Conservation (phyloP, 2,113 vertebrate genomes). For the Nanorana parkeri region DNA sequence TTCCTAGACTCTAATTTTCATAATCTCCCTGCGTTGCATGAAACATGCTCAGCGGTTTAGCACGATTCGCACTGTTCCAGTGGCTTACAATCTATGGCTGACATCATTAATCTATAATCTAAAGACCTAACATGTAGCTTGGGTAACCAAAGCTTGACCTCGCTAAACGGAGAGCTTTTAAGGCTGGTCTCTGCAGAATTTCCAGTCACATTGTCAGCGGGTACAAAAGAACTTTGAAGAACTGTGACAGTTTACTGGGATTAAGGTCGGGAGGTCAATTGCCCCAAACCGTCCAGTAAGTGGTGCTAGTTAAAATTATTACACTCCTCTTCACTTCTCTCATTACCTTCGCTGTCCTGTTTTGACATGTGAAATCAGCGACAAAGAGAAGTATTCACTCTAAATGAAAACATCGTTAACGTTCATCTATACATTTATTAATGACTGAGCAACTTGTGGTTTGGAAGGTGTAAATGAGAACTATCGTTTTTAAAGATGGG, state of each 20-base stretch:
- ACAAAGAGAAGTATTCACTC: conserved; percentile 20
- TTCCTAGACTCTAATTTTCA: not conserved
- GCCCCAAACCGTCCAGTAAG: conserved; percentile 75
- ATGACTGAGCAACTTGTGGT: not conserved
- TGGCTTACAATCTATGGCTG: conserved; percentile 77
- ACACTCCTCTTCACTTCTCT: conserved; percentile 53
- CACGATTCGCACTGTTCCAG: conserved; percentile 68
- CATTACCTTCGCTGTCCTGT: conserved; percentile 34
- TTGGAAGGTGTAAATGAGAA: not conserved
- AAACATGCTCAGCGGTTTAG: conserved; percentile 74
- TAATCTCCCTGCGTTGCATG: not conserved
- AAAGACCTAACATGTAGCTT: conserved; percentile 74
- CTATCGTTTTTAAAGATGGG: not conserved
- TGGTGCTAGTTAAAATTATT: conserved; percentile 68
- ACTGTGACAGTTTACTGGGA: conserved; percentile 83
- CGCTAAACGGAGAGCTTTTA: conserved; percentile 74
- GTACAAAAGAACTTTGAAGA: conserved; percentile 78
- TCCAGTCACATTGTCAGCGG: conserved; percentile 74
- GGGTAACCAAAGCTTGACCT: conserved; percentile 78
- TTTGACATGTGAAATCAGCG: conserved; percentile 53
- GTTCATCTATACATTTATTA: conserved; percentile 1
- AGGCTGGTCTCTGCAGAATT: conserved; percentile 69
- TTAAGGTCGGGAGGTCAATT: conserved; percentile 81
- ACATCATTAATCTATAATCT: conserved; percentile 81
- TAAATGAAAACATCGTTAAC: conserved; percentile 18